Percentiles rank a stretch among this genome's conserved stretches.
These are phyloP conservation scores for Nanorana parkeri DNA, from an alignment of 2,113 vertebrate species.

Conservation along the genomic window DNA sequence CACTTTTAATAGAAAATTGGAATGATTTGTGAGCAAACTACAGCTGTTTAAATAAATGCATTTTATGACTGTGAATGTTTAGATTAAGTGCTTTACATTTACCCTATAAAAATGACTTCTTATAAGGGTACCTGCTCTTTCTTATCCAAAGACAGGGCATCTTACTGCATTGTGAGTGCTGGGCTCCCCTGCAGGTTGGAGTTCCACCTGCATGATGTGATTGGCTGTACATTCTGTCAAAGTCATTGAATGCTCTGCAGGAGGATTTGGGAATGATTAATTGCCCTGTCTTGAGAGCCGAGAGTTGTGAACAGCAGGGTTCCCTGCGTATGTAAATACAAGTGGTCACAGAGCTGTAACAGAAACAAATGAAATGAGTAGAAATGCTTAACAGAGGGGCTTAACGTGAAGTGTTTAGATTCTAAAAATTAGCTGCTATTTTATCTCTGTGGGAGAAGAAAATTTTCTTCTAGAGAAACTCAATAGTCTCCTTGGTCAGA, in stretches of 20 bases:
- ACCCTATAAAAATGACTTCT: constrained; percentile 13
- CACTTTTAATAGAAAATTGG: too few relatives aligned
- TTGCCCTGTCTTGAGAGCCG: constrained; percentile 88
- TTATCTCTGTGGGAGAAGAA: constrained; percentile 69
- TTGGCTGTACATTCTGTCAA: constrained; percentile 79
- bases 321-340: constrained; percentile 87
- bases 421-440: constrained; percentile 71
- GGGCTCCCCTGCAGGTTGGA: constrained; percentile 74
- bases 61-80: background rate
- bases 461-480: constrained; percentile 62
- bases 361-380: constrained; percentile 71
- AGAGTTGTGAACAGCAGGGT: constrained; percentile 87
- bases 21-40: background rate
- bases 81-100: background rate
- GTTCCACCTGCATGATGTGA: constrained; percentile 86
- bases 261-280: constrained; percentile 93
- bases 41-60: background rate
- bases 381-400: constrained; percentile 81
- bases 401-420: constrained; percentile 71
- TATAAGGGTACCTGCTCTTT: constrained; percentile 53
- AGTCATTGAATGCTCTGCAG: constrained; percentile 80
- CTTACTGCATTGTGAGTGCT: constrained; percentile 65
- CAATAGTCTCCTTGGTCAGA: constrained; percentile 55
- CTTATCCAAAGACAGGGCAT: constrained; percentile 58
- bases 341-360: constrained; percentile 77